Evolutionary conservation across 2,888 invertebrate genomes (phyloP).

Genomic region (Drosophila borborema): DNA sequence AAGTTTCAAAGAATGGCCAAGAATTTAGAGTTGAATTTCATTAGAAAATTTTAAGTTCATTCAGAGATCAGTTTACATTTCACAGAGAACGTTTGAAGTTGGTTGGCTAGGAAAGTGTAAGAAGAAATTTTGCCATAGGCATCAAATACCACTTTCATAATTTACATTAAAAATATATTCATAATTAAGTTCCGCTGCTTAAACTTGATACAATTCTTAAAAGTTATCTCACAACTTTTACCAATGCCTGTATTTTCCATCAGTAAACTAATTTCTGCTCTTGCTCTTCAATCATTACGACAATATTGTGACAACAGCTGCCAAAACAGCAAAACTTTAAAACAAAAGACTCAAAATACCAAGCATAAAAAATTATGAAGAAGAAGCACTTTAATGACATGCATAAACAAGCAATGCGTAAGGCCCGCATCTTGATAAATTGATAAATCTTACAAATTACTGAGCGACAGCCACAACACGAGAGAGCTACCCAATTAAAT

Average conservation of each 20-base stretch:
- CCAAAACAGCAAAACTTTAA: slow-evolving; percentile 37
- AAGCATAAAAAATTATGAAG: background rate
- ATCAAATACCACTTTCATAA: background rate
- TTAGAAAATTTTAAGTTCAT: background rate
- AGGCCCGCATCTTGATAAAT: slow-evolving; percentile 68
- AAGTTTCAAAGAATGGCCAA: background rate
- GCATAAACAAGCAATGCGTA: slow-evolving; percentile 55
- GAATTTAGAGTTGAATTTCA: background rate
- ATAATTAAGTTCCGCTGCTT: background rate
- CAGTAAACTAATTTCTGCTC: background rate
- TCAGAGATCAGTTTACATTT: background rate
- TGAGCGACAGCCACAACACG: slow-evolving; percentile 34
- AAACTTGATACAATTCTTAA: background rate
- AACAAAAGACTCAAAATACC: slow-evolving; percentile 29
- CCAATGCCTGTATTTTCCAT: background rate
- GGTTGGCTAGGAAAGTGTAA: background rate
- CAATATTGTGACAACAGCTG: slow-evolving; percentile 74
- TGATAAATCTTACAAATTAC: slow-evolving; percentile 74
- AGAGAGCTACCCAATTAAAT: slow-evolving; percentile 66
- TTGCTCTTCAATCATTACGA: slow-evolving; percentile 3
- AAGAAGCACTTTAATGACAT: slow-evolving; percentile 59
- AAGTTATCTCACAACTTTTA: background rate
- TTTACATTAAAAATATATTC: too few species aligned
- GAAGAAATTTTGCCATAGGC: too few species aligned
- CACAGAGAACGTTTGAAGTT: background rate